A percentile compares a stretch with the other conserved stretches of the same genome.
These are phyloP conservation scores for Holothuria glaberrima DNA, from an alignment of 35 echinoderm and acorn worm genomes.

Conservation along the genomic window DNA sequence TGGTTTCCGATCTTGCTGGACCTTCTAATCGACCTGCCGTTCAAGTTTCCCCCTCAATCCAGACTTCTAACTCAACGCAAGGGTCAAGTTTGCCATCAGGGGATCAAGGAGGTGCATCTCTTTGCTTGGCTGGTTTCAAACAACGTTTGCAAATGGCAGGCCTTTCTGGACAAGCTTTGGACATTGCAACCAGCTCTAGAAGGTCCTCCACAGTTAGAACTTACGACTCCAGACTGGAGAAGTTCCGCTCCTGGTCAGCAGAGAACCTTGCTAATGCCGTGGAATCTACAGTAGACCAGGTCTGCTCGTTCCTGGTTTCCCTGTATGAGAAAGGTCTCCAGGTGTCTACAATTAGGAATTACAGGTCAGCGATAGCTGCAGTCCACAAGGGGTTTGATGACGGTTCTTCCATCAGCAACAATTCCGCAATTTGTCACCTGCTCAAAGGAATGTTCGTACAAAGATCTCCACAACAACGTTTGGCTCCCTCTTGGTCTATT, in stretches of 20 bases:
- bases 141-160: too few species aligned
- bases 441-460: conserved; percentile 21
- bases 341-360: conserved; percentile 16
- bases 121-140: background rate
- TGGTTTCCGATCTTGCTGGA: background rate
- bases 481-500: conserved; percentile 44
- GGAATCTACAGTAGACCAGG: background rate
- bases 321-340: background rate
- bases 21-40: background rate
- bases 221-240: conserved; percentile 36
- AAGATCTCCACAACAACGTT: background rate
- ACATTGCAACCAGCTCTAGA: background rate
- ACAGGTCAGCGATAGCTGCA: conserved; percentile 31
- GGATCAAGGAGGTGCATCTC: background rate
- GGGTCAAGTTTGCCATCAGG: background rate
- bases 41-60: background rate
- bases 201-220: conserved; percentile 7
- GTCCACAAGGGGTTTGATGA: conserved; percentile 21
- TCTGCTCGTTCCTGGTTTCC: conserved; percentile 2
- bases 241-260: background rate
- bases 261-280: background rate
- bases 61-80: background rate
- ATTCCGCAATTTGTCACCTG: background rate
- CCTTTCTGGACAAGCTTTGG: background rate
- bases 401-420: background rate